Base-by-base conservation (phyloP, 2,113 vertebrate genomes). In the Indri indri region DNA sequence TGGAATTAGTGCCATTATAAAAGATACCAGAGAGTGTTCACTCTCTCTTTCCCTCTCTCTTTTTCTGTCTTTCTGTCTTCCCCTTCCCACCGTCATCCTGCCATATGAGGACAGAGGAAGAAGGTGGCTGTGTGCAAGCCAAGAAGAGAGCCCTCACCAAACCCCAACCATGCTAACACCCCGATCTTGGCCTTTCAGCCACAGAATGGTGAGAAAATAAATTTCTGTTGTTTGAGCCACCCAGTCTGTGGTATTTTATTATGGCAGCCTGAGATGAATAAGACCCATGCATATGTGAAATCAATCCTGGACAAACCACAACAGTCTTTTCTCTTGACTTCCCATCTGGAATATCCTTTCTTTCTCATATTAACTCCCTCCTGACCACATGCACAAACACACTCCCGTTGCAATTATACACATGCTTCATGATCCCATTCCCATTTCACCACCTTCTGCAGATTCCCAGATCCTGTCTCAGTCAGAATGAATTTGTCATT, bases 31-130 rank as follows among this genome's bases (percentile, higher is more conserved):
- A 86, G 37, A 52, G 32, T 9, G 42, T 18, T 12, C 1, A 5
- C n/a, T 30, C 52, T 9, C 9, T 34, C 45, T 25, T 1, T 0
- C 30, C 1, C 42, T 9, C 13, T 17, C 34, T 27, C 42, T 10
- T 57, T 57, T 20, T 18, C 16, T 18, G 16, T 54, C 45, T 9
- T 13, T 14, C 50, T 2, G 11, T 50, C 14, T 22, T 32, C 10
- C 42, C 25, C 8, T 47, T 13, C 45, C 42, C 20, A 23, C 6
- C n/a, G 17, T 12, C 61, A 10, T 23, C 27, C 14, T 22, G 7
- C 6, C 40, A 32, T 22, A 2, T 17, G 45, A 57, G 13, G 34
- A 30, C 20, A 40, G 4, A 22, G 17, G 25, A 23, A 63, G 25
- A 34, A 40, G 20, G 20, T 7, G 10, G 6, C 12, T 2, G 2